These are phyloP conservation scores for Hypothenemus hampei DNA, from an alignment of 1,140 invertebrate genomes.

Conservation along the genomic window DNA sequence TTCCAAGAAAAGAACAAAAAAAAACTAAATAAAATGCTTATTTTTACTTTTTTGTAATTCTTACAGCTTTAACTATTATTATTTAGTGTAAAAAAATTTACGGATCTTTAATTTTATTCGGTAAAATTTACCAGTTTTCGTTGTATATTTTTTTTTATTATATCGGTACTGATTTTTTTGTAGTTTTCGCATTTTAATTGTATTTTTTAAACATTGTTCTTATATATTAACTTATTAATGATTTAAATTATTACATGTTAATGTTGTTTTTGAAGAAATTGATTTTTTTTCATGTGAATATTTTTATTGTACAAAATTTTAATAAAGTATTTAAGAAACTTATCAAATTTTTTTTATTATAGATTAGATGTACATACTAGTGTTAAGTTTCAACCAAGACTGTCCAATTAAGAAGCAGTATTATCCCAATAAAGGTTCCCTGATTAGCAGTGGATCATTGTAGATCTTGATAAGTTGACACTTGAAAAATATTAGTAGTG, in stretches of 20 bases:
- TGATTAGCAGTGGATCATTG: too few species aligned
- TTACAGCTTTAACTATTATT: conserved; percentile 19
- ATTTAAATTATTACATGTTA: conserved; percentile 26
- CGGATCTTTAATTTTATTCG: conserved; percentile 8
- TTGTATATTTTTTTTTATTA: conserved; percentile 14
- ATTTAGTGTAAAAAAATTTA: conserved; percentile 14
- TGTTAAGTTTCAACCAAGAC: too few species aligned
- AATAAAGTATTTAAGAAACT: conserved; percentile 17
- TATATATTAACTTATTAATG: conserved; percentile 27
- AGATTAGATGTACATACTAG: too few species aligned
- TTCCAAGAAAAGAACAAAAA: too few species aligned
- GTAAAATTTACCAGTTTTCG: conserved; percentile 16
- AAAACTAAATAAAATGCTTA: conserved; percentile 3
- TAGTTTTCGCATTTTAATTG: conserved; percentile 25
- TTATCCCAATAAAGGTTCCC: too few species aligned
- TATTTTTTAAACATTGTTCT: conserved; percentile 18
- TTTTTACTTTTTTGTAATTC: neutral
- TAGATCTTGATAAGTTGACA: too few species aligned
- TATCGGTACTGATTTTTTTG: conserved; percentile 24
- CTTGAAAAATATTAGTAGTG: too few species aligned
- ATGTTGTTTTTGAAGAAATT: conserved; percentile 15
- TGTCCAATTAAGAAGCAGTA: too few species aligned
- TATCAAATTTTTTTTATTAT: too few species aligned
- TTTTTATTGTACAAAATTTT: conserved; percentile 26
- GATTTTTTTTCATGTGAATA: conserved; percentile 18